Base-by-base conservation (phyloP, 1,140 invertebrate genomes). In the Magallana ariakensis region DNA sequence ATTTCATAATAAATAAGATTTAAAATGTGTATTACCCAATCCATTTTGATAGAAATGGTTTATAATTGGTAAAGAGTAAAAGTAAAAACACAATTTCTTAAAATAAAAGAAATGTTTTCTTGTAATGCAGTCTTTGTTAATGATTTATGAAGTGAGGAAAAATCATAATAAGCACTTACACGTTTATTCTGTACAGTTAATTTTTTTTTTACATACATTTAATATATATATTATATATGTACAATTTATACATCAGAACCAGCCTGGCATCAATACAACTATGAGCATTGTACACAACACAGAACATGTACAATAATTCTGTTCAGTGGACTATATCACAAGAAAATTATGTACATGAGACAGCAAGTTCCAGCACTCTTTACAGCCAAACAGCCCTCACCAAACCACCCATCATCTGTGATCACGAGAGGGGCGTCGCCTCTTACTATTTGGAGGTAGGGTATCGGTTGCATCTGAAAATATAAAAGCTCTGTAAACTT, bases 391-490 rank as follows among this genome's bases (percentile, higher is more conserved):
- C 66, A 26, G 66, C 19, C 33, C 66, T 75, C 66, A 26, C 8
- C 6, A 26, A 11, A 26, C 66, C 66, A 75, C 66, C 66, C 66
- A 75, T 84, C 66, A 84, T 62, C 83, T 84, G 33, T 84, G 83
- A 66, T 84, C 83, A 53, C 83, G 83, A 58, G 83, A 84, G 83
- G 83, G 66, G 66, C 83, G 83, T 84, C 83, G 83, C 15, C 83
- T 57, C 26, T 84, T 84, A 66, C 66, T 66, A 22, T 33, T 16
- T 11, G 83, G 83, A 84, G 83, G 83, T 84, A 84, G 83, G 54
- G 83, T 84, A 66, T 84, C 83, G 83, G 83, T 84, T 84, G 83
- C 58, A 84, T 84, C 83, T 84, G 83, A 15, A 84, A 66, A 84
- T 19, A 5, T 4, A 46, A 46, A 46, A 4, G 33, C 33, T 46